Percentiles rank a stretch among this genome's conserved stretches.
phyloP scores from a whole-genome alignment of 2,888 invertebrate genomes.

The Limenitis camilla region DNA sequence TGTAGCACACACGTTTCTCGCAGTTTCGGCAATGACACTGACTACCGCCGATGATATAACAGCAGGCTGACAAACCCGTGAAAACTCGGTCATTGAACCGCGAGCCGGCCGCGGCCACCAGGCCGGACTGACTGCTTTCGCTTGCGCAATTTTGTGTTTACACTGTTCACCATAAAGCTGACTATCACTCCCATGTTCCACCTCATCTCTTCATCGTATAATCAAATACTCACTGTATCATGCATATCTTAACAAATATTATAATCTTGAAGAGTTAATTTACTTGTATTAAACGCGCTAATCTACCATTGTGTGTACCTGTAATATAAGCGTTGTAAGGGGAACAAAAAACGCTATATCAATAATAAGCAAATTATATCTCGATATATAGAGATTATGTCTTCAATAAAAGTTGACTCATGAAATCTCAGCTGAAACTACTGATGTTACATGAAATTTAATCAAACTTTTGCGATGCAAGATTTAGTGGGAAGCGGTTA shows the following conservation, averaged over 20 bases:
- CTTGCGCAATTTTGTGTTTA: constrained; percentile 62
- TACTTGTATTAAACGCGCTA: too few relatives aligned
- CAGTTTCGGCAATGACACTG: constrained; percentile 74
- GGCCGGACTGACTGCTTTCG: constrained; percentile 55
- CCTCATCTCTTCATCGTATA: constrained; percentile 39
- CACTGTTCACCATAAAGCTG: constrained; percentile 45
- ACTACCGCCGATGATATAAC: constrained; percentile 73
- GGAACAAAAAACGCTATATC: too few relatives aligned
- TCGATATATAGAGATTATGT: too few relatives aligned
- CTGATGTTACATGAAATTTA: too few relatives aligned
- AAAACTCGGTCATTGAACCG: constrained; percentile 75
- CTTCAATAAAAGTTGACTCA: too few relatives aligned
- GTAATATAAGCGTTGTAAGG: too few relatives aligned
- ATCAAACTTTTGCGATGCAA: too few relatives aligned
- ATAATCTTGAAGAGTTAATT: background rate
- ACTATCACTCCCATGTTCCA: constrained; percentile 36
- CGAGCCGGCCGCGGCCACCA: constrained; percentile 44
- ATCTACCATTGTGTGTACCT: too few relatives aligned
- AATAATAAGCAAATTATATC: too few relatives aligned
- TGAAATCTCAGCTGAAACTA: too few relatives aligned
- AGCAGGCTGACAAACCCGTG: constrained; percentile 73
- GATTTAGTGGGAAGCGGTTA: too few relatives aligned
- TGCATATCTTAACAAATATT: constrained; percentile 31
- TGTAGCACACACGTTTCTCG: constrained; percentile 45
- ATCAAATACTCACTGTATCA: constrained; percentile 39